Evolutionary conservation across 2,888 invertebrate species (phyloP).

Genomic region (Epinotia nisella): DNA sequence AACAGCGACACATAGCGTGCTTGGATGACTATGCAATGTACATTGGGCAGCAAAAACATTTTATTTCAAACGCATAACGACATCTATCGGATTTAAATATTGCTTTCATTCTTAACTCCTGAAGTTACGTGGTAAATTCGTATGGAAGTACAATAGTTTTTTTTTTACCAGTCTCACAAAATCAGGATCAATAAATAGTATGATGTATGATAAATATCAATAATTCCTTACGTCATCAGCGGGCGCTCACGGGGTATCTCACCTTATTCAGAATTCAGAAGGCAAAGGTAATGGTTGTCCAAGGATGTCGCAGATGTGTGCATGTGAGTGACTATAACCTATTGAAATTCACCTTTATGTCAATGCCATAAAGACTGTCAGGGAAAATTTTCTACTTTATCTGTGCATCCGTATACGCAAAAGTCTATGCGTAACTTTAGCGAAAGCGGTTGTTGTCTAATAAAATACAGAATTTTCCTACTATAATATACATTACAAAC

Average conservation of each 20-base stretch:
- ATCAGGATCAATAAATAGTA: slow-evolving; percentile 40
- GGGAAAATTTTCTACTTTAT: background rate
- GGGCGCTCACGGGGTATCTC: slow-evolving; percentile 14
- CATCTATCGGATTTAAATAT: slow-evolving; percentile 11
- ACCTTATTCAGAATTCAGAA: slow-evolving; percentile 14
- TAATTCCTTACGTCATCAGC: slow-evolving; percentile 46
- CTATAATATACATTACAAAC: background rate
- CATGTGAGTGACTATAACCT: background rate
- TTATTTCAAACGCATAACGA: background rate
- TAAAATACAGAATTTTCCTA: background rate
- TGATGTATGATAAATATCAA: slow-evolving; percentile 40
- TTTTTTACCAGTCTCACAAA: slow-evolving; percentile 29
- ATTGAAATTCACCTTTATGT: background rate
- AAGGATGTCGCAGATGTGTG: background rate
- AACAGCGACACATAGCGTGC: slow-evolving; percentile 1
- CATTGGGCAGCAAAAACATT: slow-evolving; percentile 1
- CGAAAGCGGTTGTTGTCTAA: background rate
- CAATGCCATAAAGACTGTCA: background rate
- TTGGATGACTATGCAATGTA: background rate
- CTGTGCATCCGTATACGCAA: background rate
- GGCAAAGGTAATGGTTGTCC: background rate
- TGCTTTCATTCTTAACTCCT: background rate
- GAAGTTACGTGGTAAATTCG: slow-evolving; percentile 17
- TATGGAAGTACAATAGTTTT: slow-evolving; percentile 31
- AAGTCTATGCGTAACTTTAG: background rate